Evolutionary conservation across 2,113 vertebrate species (phyloP).

Genomic region (Gopherus flavomarginatus): DNA sequence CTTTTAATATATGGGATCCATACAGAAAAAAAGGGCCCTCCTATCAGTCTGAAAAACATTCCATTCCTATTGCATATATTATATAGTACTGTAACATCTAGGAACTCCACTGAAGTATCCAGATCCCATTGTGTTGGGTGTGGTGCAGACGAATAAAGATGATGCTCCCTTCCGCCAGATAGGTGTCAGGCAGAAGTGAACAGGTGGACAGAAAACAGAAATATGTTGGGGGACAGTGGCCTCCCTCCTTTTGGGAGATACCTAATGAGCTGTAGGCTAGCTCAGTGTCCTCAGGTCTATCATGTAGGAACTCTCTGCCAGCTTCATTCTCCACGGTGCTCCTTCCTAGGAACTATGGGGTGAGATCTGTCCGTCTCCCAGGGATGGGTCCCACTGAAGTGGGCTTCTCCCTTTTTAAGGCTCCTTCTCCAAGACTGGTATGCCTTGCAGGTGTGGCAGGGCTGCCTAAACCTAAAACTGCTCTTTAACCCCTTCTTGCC

Average conservation of each 20-base stretch:
- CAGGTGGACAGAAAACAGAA: neutral
- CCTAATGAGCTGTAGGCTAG: neutral
- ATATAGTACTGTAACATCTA: neutral
- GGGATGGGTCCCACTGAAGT: neutral
- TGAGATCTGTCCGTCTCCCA: neutral
- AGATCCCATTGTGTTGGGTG: neutral
- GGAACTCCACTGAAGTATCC: neutral
- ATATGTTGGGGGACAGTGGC: neutral
- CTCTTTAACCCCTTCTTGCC: too few relatives aligned
- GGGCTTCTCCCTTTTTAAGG: neutral
- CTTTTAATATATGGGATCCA: neutral
- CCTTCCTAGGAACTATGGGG: neutral
- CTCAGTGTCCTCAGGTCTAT: too few relatives aligned
- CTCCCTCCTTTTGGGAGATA: neutral
- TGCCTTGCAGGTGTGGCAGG: neutral
- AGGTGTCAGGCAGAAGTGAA: neutral
- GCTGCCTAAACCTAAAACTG: too few relatives aligned
- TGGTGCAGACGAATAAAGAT: neutral
- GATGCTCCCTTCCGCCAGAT: neutral
- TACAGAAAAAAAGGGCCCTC: neutral
- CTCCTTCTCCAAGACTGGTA: neutral
- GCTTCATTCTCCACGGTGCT: neutral
- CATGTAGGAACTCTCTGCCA: neutral
- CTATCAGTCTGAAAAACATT: neutral
- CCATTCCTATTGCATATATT: neutral